Conservation (phyloP, 2,888 invertebrate species). For the Cerastoderma edule region DNA sequence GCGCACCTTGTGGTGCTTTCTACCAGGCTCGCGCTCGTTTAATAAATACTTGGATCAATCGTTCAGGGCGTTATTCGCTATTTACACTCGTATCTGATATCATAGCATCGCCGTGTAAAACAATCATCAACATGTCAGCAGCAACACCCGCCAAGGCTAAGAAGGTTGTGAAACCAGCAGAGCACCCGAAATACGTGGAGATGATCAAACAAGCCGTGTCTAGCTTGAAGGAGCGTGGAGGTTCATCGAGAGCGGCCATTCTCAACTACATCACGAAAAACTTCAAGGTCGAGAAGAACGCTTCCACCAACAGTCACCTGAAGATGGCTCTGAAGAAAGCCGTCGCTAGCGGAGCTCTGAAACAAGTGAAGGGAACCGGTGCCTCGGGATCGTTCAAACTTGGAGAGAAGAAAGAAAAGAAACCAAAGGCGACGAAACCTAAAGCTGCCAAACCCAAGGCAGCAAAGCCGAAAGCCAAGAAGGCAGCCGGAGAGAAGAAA, state of each 20-base stretch:
- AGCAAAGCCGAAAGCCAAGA: slow-evolving; percentile 56
- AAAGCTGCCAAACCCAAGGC: slow-evolving; percentile 48
- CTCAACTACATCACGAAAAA: slow-evolving; percentile 83
- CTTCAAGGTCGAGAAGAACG: slow-evolving; percentile 83
- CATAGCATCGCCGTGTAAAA: too few relatives aligned
- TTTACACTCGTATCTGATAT: too few relatives aligned
- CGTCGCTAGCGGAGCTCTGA: slow-evolving; percentile 81
- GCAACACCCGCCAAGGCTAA: slow-evolving; percentile 58
- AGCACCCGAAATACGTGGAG: slow-evolving; percentile 82
- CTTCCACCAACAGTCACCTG: slow-evolving; percentile 82
- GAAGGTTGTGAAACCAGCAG: slow-evolving; percentile 70
- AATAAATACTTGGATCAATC: slow-evolving; percentile 36
- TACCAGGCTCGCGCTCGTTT: slow-evolving; percentile 65
- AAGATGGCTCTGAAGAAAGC: slow-evolving; percentile 82
- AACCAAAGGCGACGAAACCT: slow-evolving; percentile 55
- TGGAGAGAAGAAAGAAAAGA: slow-evolving; percentile 63
- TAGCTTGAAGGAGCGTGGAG: slow-evolving; percentile 83
- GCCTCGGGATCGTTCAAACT: slow-evolving; percentile 78
- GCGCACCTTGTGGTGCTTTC: slow-evolving; percentile 61
- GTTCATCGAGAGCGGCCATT: slow-evolving; percentile 85
- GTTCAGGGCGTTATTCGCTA: not conserved
- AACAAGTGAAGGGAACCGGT: slow-evolving; percentile 80
- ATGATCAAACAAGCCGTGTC: slow-evolving; percentile 84
- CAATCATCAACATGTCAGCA: slow-evolving; percentile 12
- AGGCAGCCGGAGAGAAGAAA: slow-evolving; percentile 56